phyloP scores from a whole-genome alignment of 2,888 invertebrate genomes.

The Cremastobaeus sp. region DNA sequence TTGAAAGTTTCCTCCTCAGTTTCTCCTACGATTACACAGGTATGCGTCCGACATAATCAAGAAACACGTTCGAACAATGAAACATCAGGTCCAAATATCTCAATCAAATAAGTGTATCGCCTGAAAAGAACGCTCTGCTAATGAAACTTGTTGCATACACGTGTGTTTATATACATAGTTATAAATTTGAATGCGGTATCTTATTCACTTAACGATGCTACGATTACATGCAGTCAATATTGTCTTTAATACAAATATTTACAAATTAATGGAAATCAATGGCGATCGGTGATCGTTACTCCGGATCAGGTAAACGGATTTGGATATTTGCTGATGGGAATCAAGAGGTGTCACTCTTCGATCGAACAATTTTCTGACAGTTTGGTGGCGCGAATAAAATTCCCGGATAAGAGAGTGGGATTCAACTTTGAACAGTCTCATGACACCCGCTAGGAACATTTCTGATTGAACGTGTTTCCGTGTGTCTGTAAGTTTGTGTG shows the following conservation, averaged over 20 bases:
- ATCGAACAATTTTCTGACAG: background rate
- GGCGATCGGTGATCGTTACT: constrained; percentile 2
- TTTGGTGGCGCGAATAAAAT: background rate
- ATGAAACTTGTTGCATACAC: constrained; percentile 4
- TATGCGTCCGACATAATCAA: constrained; percentile 22
- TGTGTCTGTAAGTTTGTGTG: constrained; percentile 2
- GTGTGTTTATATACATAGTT: constrained; percentile 4
- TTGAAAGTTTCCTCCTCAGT: constrained; percentile 10
- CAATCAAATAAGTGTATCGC: constrained; percentile 11
- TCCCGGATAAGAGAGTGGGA: background rate
- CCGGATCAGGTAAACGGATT: background rate
- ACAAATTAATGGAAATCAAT: constrained; percentile 39
- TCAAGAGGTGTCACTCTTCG: constrained; percentile 13
- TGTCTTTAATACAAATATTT: constrained; percentile 52
- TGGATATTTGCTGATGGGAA: constrained; percentile 27
- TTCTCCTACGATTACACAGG: constrained; percentile 31
- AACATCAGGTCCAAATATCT: constrained; percentile 25
- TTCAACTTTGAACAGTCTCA: background rate
- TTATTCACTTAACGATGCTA: constrained; percentile 33
- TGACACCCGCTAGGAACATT: constrained; percentile 9
- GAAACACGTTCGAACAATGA: constrained; percentile 52
- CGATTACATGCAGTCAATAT: constrained; percentile 37
- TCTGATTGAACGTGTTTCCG: constrained; percentile 48
- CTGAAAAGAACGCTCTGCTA: constrained; percentile 15
- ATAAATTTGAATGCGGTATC: constrained; percentile 22